These are phyloP conservation scores for Gorsachius magnificus DNA, from an alignment of 2,797 vertebrate species.

Conservation along the genomic window DNA sequence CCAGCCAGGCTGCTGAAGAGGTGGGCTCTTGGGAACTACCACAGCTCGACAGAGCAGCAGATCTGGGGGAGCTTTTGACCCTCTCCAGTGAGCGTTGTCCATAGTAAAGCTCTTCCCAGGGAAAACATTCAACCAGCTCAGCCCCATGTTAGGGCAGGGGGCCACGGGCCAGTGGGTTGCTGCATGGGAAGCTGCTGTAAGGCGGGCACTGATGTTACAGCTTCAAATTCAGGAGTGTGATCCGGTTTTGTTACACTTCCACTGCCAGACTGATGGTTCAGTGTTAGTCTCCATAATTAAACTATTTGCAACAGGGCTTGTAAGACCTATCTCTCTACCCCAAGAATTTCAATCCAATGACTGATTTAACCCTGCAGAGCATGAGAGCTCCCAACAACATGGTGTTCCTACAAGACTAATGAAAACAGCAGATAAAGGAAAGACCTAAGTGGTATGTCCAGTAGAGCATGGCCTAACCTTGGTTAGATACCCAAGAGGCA, in stretches of 20 bases:
- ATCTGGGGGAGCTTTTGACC: background rate
- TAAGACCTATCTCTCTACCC: background rate
- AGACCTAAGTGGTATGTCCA: background rate
- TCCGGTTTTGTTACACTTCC: background rate
- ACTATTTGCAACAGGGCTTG: background rate
- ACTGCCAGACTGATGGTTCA: background rate
- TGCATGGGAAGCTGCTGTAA: background rate
- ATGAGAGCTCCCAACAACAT: background rate
- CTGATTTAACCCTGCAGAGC: background rate
- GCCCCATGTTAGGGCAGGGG: background rate
- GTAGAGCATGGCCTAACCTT: background rate
- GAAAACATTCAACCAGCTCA: background rate
- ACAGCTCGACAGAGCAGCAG: background rate
- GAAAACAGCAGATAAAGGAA: background rate
- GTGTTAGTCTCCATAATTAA: background rate
- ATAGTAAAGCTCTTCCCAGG: background rate
- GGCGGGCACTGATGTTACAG: background rate
- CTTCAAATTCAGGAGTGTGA: background rate
- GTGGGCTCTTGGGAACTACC: background rate
- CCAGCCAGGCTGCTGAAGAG: background rate
- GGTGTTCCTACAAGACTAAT: background rate
- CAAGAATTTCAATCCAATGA: background rate
- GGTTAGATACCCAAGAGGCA: background rate
- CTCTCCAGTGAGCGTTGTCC: too few species aligned
- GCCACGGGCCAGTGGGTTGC: fast-evolving